A percentile compares a stretch with the other conserved stretches of the same genome.
phyloP scores from a whole-genome alignment of 1,140 invertebrate species.

The Melitaea cinxia region DNA sequence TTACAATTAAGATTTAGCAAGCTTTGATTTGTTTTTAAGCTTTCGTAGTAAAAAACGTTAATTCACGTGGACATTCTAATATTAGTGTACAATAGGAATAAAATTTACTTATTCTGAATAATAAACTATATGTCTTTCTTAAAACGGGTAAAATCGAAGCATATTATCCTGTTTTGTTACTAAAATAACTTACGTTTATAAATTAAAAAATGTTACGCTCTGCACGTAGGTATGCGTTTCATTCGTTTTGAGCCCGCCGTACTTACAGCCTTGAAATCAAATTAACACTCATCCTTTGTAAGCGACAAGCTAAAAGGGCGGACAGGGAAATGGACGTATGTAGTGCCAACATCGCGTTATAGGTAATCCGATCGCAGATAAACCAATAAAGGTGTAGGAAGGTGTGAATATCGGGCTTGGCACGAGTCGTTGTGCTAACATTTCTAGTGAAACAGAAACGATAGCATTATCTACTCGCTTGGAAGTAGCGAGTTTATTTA shows the following conservation, averaged over 20 bases:
- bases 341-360: not conserved
- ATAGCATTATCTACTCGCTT: not conserved
- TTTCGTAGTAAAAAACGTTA: no score
- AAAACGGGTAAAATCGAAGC: not conserved
- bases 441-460: not conserved
- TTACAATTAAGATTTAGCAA: no score
- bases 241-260: not conserved
- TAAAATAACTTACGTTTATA: not conserved
- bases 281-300: conserved; percentile 4
- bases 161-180: not conserved
- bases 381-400: not conserved
- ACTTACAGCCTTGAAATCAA: conserved; percentile 1
- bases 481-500: not conserved
- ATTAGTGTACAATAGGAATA: no score
- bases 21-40: no score
- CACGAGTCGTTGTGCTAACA: not conserved
- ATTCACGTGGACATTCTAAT: no score
- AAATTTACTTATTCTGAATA: no score
- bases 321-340: not conserved
- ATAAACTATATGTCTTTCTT: no score
- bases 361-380: not conserved
- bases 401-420: not conserved
- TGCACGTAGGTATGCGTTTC: not conserved
- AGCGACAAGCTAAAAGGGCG: not conserved
- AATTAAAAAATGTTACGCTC: conserved; percentile 4